phyloP scores from a whole-genome alignment of 2,888 invertebrate genomes.

The Aphidius colemani region DNA sequence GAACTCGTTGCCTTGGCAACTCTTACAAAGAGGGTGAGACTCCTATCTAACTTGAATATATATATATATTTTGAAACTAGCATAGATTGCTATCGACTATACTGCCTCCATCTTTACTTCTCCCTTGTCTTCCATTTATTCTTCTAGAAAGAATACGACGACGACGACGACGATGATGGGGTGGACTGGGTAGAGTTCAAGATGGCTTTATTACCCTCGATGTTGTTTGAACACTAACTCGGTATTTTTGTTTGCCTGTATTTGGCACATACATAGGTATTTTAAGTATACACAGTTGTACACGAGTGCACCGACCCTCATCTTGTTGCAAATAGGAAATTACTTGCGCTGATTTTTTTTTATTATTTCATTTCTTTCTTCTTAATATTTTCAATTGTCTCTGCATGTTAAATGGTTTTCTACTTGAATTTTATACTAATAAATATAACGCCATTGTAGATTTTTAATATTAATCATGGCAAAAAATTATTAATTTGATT shows the following conservation, averaged over 20 bases:
- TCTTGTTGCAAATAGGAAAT: no score
- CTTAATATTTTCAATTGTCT: no score
- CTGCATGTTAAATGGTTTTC: no score
- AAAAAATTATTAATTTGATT: no score
- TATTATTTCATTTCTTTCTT: no score
- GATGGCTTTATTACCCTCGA: constrained; percentile 57
- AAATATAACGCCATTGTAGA: no score
- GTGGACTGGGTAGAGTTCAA: constrained; percentile 41
- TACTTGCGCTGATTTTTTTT: no score
- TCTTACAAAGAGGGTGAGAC: constrained; percentile 43
- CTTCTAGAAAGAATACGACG: constrained; percentile 9
- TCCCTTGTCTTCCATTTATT: constrained; percentile 23
- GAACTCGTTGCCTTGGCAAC: constrained; percentile 52
- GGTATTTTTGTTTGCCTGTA: constrained; percentile 10
- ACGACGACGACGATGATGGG: constrained; percentile 27
- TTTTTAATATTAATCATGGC: no score
- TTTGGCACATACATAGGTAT: not conserved
- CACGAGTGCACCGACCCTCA: no score
- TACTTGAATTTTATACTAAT: no score
- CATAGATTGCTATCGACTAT: constrained; percentile 53
- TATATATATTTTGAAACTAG: constrained; percentile 31
- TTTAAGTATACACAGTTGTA: constrained; percentile 39
- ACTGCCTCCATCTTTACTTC: constrained; percentile 33
- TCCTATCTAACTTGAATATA: constrained; percentile 21
- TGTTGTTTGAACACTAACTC: constrained; percentile 22